Base-by-base conservation (phyloP, 1,140 invertebrate genomes). In the Bombus confusus region DNA sequence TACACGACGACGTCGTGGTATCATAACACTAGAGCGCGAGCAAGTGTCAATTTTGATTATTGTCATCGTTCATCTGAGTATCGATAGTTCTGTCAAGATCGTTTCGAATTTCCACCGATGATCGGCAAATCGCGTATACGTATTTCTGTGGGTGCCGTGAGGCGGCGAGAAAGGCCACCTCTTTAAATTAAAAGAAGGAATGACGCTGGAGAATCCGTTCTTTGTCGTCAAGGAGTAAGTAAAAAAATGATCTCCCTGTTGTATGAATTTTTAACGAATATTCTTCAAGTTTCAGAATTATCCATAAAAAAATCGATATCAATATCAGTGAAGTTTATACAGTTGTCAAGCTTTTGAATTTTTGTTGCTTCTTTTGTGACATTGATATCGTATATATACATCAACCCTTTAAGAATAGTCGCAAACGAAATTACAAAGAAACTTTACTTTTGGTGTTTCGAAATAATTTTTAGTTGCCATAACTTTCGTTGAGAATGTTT, bases 191-290 rank as follows among this genome's bases (percentile, higher is more conserved):
- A 90, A 87, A 86, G 92, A 91, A 95, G 96, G 95, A 95, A 99
- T 98, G 98, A 98, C 98, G 96, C 97, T 98, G 95, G 98, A 98
- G 96, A 98, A 99, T 96, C 98, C 98, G 88, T 99, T 98, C 96
- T 98, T 98, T 96, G 98, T 98, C 95, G 98, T 98, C 91, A 98
- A 98, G 96, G 98, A 98, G 98, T 99, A 97, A 98, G 98, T 97
- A 47, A n/a, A 64, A 81, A 22, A 31, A 9, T 28, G 15, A 59
- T 34, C 0, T n/a, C 28, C 47, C 18, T 71, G 12, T 62, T n/a
- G 28, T n/a, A 13, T 15, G 4, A 79, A 72, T 28, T 15, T 39
- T 31, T 34, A 28, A 2, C 3, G 2, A 34, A 52, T 43, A 10
- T 28, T n/a, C 31, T 10, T 18, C 8, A 31, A 39, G 9, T 31